Evolutionary conservation across 37 sponge, comb jelly and placozoan species (phyloP), one percentile per base, ranked within the genome.

Genomic region (Bolinopsis microptera): DNA sequence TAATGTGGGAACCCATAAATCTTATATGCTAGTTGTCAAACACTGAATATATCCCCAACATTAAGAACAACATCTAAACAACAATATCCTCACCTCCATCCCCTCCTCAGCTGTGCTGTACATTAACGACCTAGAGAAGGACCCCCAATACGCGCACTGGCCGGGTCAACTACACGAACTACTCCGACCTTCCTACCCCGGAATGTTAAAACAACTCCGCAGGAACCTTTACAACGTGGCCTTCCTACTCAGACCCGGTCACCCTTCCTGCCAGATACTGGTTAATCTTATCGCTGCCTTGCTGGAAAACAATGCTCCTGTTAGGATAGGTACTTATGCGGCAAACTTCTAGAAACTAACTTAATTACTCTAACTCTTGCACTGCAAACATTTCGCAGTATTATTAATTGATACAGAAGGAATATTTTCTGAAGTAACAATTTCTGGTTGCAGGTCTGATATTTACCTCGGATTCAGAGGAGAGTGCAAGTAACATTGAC

Each of bases 81-180:
- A n/a, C n/a, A n/a, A n/a, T n/a, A n/a, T n/a, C n/a, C n/a, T 48
- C 5, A 48, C 82, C 8, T 3, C 32, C 22, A 2, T 35, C 83
- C 83, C 31, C 30, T 8, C 30, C 23, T 86, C 90, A 86, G 36
- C 33, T 38, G 28, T 93, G 1, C 72, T 96, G 94, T 97, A 96
- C 76, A 82, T 96, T 36, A 98, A 98, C 93, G 93, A 98, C 68
- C 88, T 98, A 76, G 99, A 98, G 93, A 86, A 83, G 8, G 99
- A 98, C 40, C 68, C 25, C 0, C 32, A 39, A 0, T 98, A 98
- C 69, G 18, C 38, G 0, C 8, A 94, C n/a, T 98, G 97, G 97
- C 92, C 96, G n/a, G 88, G 67, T 38, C 94, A 93, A 23, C 86
- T 98, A 33, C 94, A 41, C n/a, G 95, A 96, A 41, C 93, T 97